Evolutionary conservation across 2,888 invertebrate species (phyloP), one percentile per base, ranked within the genome.

Genomic region (Xestobium rufovillosum): DNA sequence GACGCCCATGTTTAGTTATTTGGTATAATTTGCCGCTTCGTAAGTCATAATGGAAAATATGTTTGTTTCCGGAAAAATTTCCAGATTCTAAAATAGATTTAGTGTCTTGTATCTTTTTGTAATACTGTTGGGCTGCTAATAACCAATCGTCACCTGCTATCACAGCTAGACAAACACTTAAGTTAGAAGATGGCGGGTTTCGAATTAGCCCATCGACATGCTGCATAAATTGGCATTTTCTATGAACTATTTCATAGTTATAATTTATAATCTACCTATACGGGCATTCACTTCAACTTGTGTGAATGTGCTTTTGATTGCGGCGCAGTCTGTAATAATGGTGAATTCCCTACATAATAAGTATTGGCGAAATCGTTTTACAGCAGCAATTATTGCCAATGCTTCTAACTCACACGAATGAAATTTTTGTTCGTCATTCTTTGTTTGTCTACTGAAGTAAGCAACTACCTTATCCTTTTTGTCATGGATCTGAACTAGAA

Each of bases 261-360:
- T 3, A 6, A 3, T 2, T 40, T 26, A 8, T 23, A 13, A 16
- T 28, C 41, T 33, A 8, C 32, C 41, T 3, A 41, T 34, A 12
- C 35, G 29, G 3, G 42, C 25, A 8, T 34, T 15, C 10, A 42
- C 6, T 8, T 41, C 29, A 13, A 26, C 17, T 27, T 42, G 40
- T 13, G 14, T 26, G 14, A 29, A 26, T 10, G 31, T 26, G 4
- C 11, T 26, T 27, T 14, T 34, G 1, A 53, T 23, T 1, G 49
- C 36, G 4, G 29, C 33, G 15, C 51, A 50, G 34, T 54, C 52
- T 3, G 52, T 51, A 2, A 44, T 23, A 1, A 54, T 38, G 3
- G 31, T 42, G 14, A 53, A 49, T 1, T 12, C 19, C 6, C 32
- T 17, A 3, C 43, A 17, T 50, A 48, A n/a, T n/a, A n/a, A n/a